These are phyloP conservation scores for Gasterosteus aculeatus DNA, from an alignment of 2,113 vertebrate species.

Conservation along the genomic window DNA sequence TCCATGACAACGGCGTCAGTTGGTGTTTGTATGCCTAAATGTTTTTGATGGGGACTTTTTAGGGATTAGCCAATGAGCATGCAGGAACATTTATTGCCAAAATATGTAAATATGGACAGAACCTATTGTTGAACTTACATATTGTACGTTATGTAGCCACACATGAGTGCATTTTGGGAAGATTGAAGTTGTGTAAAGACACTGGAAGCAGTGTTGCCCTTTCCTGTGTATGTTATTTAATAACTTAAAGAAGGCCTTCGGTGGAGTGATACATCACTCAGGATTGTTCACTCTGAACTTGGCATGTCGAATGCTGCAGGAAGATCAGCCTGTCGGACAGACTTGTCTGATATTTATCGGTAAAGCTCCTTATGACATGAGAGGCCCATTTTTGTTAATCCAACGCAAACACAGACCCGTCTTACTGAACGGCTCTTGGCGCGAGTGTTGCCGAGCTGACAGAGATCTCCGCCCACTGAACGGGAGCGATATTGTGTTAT, in stretches of 20 bases:
- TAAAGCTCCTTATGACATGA: neutral
- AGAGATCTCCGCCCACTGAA: constrained; percentile 44
- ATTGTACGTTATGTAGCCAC: neutral
- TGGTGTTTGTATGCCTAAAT: too few species aligned
- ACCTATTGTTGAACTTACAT: neutral
- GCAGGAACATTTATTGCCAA: too few species aligned
- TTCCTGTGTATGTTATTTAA: neutral
- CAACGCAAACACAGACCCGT: constrained; percentile 31
- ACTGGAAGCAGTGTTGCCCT: neutral
- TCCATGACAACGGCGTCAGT: too few species aligned
- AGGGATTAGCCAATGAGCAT: neutral
- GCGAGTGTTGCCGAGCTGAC: constrained; percentile 53
- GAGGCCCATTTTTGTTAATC: constrained; percentile 37
- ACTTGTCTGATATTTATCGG: neutral
- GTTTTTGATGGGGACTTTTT: neutral
- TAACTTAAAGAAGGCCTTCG: neutral
- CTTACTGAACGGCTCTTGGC: constrained; percentile 16
- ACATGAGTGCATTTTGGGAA: neutral
- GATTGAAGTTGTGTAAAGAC: neutral
- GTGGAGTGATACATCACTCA: neutral
- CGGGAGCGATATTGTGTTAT: constrained; percentile 34
- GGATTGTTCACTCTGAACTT: neutral
- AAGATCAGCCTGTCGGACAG: constrained; percentile 1
- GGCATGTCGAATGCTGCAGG: neutral
- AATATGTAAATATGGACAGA: neutral